Conservation (phyloP, 2,113 vertebrate species). For the Turnix velox region DNA sequence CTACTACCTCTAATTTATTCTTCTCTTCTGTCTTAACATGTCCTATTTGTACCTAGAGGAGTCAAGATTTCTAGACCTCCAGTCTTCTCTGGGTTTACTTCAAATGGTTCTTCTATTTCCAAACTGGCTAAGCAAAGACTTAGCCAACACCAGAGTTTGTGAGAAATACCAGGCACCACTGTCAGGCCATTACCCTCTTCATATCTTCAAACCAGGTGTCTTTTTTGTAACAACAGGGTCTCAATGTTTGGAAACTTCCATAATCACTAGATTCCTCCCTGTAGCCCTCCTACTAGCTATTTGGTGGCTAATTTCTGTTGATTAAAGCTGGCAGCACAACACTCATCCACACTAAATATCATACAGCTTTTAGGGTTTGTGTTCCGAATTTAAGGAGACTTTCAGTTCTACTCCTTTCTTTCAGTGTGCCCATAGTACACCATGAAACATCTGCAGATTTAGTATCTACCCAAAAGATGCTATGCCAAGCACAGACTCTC, state of each 20-base stretch:
- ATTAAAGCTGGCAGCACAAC: not conserved
- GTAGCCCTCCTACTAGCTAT: not conserved
- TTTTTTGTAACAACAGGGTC: not conserved
- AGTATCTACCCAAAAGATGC: not conserved
- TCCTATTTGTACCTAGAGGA: not conserved
- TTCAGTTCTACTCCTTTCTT: not conserved
- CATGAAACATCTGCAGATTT: not conserved
- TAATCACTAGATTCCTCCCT: not conserved
- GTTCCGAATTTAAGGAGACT: not conserved
- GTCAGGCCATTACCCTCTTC: not conserved
- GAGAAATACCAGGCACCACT: not conserved
- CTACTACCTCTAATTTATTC: not conserved
- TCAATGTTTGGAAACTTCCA: not conserved
- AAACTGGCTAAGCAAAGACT: not conserved
- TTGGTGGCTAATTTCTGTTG: not conserved
- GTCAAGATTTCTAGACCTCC: not conserved
- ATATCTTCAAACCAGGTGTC: not conserved
- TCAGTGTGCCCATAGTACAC: accelerated
- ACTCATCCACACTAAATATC: not conserved
- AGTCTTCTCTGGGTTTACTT: not conserved
- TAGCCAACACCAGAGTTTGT: not conserved
- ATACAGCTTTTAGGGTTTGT: not conserved
- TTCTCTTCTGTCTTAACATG: not conserved
- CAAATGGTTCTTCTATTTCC: not conserved
- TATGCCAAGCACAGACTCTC: not conserved